Conservation (phyloP, 2,113 vertebrate genomes). For the Notothenia rossii region DNA sequence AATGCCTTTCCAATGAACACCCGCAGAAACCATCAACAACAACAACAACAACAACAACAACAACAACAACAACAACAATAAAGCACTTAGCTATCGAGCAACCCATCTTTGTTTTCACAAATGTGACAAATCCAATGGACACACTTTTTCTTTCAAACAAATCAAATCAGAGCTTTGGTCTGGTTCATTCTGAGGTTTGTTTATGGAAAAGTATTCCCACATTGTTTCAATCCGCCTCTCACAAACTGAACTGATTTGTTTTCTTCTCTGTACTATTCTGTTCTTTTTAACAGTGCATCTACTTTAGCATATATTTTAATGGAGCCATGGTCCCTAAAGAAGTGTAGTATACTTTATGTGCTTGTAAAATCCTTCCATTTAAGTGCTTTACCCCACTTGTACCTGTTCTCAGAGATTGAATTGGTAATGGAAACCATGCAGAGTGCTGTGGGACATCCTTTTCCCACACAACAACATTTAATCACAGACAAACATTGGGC, state of each 20-base stretch:
- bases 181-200: conserved; percentile 21
- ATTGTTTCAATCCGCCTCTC: neutral
- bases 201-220: conserved; percentile 15
- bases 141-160: conserved; percentile 53
- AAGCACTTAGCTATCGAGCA: conserved; percentile 77
- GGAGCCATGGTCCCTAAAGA: conserved; percentile 28
- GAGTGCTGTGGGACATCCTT: conserved; percentile 82
- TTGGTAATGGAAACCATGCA: conserved; percentile 80
- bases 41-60: neutral
- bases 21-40: conserved; percentile 44
- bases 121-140: conserved; percentile 78
- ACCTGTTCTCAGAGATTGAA: conserved; percentile 68
- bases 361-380: conserved; percentile 45
- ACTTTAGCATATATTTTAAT: neutral
- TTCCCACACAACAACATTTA: conserved; percentile 81
- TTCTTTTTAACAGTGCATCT: conserved; percentile 6
- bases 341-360: conserved; percentile 38
- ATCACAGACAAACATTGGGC: conserved; percentile 75
- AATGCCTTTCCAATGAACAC: conserved; percentile 78
- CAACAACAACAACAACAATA: conserved; percentile 54
- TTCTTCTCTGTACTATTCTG: neutral
- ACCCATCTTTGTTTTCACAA: conserved; percentile 71
- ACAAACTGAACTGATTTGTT: neutral
- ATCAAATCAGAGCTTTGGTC: conserved; percentile 60
- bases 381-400: conserved; percentile 68